Evolutionary conservation across 2,888 invertebrate species (phyloP), one percentile per base, ranked within the genome.

Genomic region (Orthosia gothica): DNA sequence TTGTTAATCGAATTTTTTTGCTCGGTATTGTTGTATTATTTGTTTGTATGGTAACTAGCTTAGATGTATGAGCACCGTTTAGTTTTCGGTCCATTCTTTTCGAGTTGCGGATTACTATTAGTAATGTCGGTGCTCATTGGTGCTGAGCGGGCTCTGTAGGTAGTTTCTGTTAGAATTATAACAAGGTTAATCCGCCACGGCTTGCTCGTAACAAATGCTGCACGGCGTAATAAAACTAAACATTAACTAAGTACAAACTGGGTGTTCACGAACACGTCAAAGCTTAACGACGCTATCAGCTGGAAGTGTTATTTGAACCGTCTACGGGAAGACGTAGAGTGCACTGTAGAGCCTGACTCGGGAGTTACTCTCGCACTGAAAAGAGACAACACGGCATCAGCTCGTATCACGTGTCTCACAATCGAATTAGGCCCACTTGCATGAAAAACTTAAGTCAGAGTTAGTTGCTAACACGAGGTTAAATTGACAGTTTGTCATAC

Each of bases 241-340:
- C 92, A 89, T 92, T 90, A 93, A 93, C 89, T 90, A 89, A 88
- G 88, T 89, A 91, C 89, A 88, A 91, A 92, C 89, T 87, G 89
- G 89, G 90, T 92, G 92, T 91, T 93, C 90, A 88, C 84, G 89
- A 88, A 90, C 90, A 85, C 87, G 88, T 89, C 90, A 87, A 89
- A 90, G 89, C 90, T 90, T 91, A 92, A 93, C 89, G 92, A 90
- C 85, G 90, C 91, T 88, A 92, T 93, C 89, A 89, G 88, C 87
- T 89, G 87, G 84, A 89, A 92, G 88, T 92, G 92, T 91, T 93
- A 92, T 92, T 91, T 89, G 89, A 91, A 88, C 88, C 87, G 86
- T 86, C 88, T 87, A 76, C 85, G 80, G 75, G 72, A 85, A 88
- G 87, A 89, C 87, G 87, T 88, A 89, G 86, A 89, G 88, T 91